Evolutionary conservation across 1,140 invertebrate genomes (phyloP), one percentile per base, ranked within the genome.

Genomic region (Chlorops oryzae): DNA sequence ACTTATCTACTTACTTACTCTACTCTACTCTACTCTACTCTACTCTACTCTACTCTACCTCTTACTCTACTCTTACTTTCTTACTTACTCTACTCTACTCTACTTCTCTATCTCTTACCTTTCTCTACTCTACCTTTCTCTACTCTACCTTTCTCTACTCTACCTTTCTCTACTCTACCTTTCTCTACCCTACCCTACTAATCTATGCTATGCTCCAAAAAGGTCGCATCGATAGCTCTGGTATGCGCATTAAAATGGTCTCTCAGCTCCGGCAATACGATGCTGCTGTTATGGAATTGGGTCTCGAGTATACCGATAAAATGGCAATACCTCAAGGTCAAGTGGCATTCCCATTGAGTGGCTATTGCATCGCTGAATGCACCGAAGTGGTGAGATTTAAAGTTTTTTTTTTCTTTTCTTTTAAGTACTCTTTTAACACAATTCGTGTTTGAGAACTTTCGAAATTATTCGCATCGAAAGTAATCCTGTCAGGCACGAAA

Each of bases 281-380:
- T 63, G 94, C 95, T 1, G 95, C 89, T 2, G 90, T 98, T 1
- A 92, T 99, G 74, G 96, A 99, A 76, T 70, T 99, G 2, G 96
- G 96, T 0, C 71, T 98, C 5, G 92, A 98, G 62, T 99, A 99
- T 65, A 94, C 87, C 0, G 91, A 96, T 65, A 98, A 98, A 77
- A 98, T 98, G 90, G 93, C 92, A 0, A 95, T 99, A 46, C 96
- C 96, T 1, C 95, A 92, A 0, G 72, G 76, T 13, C 84, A 90
- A 70, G 73, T 79, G 45, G 74, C 77, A 2, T 98, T 98, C 70
- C 71, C 80, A 1, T 72, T 98, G 4, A 86, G 83, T 25, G 96
- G 92, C 10, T 90, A 95, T 67, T 99, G 96, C 62, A 84, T 92
- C 32, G 76, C 88, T 1, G 89, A 96, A 62, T 99, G 96, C 65